Conservation (phyloP, 2,797 vertebrate genomes). For the Acestrorhynchus altus region DNA sequence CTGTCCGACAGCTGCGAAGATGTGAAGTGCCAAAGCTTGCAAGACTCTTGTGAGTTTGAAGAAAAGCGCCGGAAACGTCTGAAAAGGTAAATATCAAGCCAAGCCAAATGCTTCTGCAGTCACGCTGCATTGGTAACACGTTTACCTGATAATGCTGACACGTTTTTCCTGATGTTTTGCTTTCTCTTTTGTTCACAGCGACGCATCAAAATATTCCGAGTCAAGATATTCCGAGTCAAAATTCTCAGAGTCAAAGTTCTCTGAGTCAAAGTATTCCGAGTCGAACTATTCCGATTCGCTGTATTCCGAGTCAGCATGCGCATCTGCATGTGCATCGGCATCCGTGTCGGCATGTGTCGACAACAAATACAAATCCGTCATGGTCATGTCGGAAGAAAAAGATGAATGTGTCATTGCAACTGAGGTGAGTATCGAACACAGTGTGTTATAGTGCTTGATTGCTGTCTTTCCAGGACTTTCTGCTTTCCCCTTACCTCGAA, state of each 20-base stretch:
- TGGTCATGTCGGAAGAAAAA: constrained; percentile 96
- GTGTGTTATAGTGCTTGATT: background rate
- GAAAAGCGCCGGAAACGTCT: constrained; percentile 87
- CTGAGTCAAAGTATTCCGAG: constrained; percentile 83
- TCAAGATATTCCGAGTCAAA: constrained; percentile 73
- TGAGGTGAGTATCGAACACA: constrained; percentile 82
- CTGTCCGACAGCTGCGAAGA: constrained; percentile 83
- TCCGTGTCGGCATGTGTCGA: constrained; percentile 85
- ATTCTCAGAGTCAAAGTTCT: constrained; percentile 79
- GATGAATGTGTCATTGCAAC: constrained; percentile 99
- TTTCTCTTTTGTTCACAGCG: constrained; percentile 72
- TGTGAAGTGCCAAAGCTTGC: constrained; percentile 73
- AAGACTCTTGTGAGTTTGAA: constrained; percentile 83
- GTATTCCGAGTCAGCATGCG: constrained; percentile 84
- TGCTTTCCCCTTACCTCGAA: background rate
- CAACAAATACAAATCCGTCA: constrained; percentile 99
- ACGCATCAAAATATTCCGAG: constrained; percentile 88
- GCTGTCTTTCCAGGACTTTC: background rate
- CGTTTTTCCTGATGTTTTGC: constrained; percentile 48
- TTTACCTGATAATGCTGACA: background rate
- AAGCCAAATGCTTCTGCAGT: background rate
- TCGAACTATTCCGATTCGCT: constrained; percentile 58
- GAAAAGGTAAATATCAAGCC: constrained; percentile 82
- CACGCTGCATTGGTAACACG: background rate
- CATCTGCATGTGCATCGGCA: constrained; percentile 69